phyloP scores from a whole-genome alignment of 2,888 invertebrate genomes.

The Andrena haemorrhoa region DNA sequence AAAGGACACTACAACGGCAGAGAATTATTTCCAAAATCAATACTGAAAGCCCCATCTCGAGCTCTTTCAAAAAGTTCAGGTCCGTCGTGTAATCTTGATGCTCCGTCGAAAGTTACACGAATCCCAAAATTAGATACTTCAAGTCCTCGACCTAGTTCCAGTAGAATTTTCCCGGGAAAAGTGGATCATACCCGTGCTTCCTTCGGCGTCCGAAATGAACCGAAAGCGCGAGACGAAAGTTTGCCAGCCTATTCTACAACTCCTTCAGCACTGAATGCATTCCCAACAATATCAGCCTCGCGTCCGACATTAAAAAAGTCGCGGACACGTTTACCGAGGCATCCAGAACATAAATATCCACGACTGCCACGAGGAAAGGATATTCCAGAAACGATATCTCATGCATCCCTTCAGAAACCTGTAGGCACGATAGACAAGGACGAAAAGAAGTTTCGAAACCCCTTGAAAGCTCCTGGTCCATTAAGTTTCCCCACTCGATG shows the following conservation, averaged over 20 bases:
- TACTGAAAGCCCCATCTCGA: background rate
- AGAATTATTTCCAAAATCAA: conserved; percentile 7
- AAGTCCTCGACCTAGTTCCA: conserved; percentile 74
- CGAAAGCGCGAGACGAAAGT: background rate
- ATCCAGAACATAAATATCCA: background rate
- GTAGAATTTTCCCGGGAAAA: conserved; percentile 53
- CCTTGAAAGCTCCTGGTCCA: conserved; percentile 20
- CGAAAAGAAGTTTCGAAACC: background rate
- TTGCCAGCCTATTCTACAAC: background rate
- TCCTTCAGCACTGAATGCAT: background rate
- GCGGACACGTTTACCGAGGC: background rate
- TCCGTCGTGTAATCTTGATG: background rate
- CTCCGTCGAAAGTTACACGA: conserved; percentile 20
- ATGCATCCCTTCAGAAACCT: background rate
- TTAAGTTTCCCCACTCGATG: conserved; percentile 58
- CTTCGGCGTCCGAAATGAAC: conserved; percentile 6
- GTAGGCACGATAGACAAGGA: background rate
- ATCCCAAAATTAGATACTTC: conserved; percentile 75
- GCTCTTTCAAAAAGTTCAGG: conserved; percentile 16
- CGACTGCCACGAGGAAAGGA: background rate
- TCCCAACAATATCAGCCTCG: background rate
- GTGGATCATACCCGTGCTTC: conserved; percentile 13
- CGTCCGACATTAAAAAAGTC: conserved; percentile 9
- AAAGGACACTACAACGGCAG: background rate
- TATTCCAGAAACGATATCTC: background rate